These are phyloP conservation scores for Varanus salvator DNA, from an alignment of 2,113 vertebrate species.

Conservation along the genomic window DNA sequence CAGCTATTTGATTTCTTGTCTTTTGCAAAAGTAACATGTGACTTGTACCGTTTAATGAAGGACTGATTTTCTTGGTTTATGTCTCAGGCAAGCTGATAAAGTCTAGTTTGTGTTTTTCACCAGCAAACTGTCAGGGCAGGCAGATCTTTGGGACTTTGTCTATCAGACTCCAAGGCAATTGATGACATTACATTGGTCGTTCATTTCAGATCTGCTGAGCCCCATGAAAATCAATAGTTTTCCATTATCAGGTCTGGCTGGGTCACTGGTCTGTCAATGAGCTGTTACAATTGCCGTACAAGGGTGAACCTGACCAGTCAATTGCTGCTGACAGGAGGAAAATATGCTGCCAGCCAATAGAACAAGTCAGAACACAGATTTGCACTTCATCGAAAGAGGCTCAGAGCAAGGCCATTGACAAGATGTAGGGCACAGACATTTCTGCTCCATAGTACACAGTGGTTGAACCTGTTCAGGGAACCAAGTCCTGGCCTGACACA, in stretches of 20 bases:
- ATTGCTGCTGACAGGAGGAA: slow-evolving; percentile 95
- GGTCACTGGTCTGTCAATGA: slow-evolving; percentile 99
- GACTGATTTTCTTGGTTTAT: background rate
- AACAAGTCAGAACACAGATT: slow-evolving; percentile 96
- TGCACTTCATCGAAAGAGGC: slow-evolving; percentile 87
- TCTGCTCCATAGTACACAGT: background rate
- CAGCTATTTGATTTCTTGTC: background rate
- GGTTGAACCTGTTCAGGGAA: background rate
- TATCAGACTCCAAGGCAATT: slow-evolving; percentile 82
- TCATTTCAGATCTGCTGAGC: slow-evolving; percentile 85
- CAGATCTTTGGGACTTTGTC: slow-evolving; percentile 65
- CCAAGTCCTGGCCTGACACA: background rate
- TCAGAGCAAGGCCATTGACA: slow-evolving; percentile 78
- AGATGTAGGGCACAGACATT: slow-evolving; percentile 70
- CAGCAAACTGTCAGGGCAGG: slow-evolving; percentile 56
- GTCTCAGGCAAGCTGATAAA: slow-evolving; percentile 48
- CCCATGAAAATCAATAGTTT: slow-evolving; percentile 96
- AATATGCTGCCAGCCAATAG: slow-evolving; percentile 90
- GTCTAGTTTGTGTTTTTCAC: slow-evolving; percentile 41
- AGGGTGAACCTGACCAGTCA: slow-evolving; percentile 90
- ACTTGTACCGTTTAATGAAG: slow-evolving; percentile 11
- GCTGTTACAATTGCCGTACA: slow-evolving; percentile 90
- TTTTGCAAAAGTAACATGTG: slow-evolving; percentile 3
- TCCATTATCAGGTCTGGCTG: slow-evolving; percentile 96
- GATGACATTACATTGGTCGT: slow-evolving; percentile 85